A percentile compares a stretch with the other conserved stretches of the same genome.
phyloP scores from a whole-genome alignment of 2,888 invertebrate genomes.

The Drosophila nr. fundita region DNA sequence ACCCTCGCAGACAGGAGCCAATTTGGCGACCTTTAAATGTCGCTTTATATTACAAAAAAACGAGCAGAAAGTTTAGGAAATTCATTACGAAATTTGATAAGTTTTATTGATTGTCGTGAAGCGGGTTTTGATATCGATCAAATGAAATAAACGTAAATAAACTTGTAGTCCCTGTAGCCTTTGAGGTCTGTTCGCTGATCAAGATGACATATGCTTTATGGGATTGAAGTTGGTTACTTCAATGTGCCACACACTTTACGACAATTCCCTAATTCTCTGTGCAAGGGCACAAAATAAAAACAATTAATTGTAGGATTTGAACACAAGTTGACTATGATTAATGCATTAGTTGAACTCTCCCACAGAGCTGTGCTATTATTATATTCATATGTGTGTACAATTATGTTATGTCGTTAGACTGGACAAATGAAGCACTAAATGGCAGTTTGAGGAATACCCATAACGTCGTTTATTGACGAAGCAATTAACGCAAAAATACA shows the following conservation, averaged over 20 bases:
- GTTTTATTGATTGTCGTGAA: not conserved
- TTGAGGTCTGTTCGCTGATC: not conserved
- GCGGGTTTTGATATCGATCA: not conserved
- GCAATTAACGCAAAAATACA: not conserved
- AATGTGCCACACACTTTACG: not conserved
- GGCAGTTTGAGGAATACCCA: not conserved
- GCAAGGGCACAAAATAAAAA: not conserved
- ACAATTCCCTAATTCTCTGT: not conserved
- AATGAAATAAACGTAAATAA: not conserved
- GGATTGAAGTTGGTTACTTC: not conserved
- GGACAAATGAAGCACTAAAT: not conserved
- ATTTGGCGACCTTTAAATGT: not conserved
- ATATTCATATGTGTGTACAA: not conserved
- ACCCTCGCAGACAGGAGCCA: not conserved
- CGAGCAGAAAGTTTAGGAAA: not conserved
- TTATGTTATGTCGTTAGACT: not conserved
- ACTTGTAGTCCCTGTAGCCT: not conserved
- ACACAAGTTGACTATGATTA: not conserved
- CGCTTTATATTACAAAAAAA: not conserved
- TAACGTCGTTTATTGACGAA: conserved; percentile 33
- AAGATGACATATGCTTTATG: not conserved
- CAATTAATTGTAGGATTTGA: not conserved
- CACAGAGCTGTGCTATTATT: not conserved
- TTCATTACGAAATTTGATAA: not conserved
- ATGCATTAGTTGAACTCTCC: not conserved